Base-by-base conservation (phyloP, 2,888 invertebrate genomes). In the Megastigmus dorsalis region DNA sequence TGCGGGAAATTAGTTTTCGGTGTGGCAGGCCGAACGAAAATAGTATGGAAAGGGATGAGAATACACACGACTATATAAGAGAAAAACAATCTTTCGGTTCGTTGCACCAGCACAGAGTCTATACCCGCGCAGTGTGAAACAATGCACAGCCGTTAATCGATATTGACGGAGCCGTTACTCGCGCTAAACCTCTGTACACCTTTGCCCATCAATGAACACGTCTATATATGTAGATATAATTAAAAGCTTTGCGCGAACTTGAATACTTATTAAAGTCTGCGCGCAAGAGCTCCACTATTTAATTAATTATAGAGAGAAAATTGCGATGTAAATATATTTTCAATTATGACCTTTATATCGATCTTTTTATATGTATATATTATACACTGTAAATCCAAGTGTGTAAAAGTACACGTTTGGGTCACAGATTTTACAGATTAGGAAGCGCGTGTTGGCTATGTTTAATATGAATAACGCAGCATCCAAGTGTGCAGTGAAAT, bases 1-100 rank as follows among this genome's bases (percentile, higher is more conserved):
- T 3, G 38, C 38, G n/a, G 3, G 18, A 43, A 28, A 43, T 43
- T 28, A 26, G 9, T n/a, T 23, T 18, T 5, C 33, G 9, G 28
- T 43, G 41, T 26, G 15, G 23, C n/a, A 1, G 15, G 3, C 20
- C 15, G 10, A 5, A 15, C 38, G 1, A 52, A 67, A 45, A 33
- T 20, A 57, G n/a, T n/a, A 45, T 10, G 15, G 15, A 45, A 57
- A 67, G 15, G 36, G 33, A n/a, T n/a, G n/a, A n/a, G n/a, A n/a
- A n/a, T n/a, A n/a, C n/a, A n/a, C n/a, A n/a, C n/a, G n/a, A 13
- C 36, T 26, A 6, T 18, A 7, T 26, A 23, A 57, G 36, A 59
- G 48, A 36, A 59, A 45, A 59, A 38, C 50, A 63, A 70, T 70
- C 43, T 41, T 54, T 55, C 54, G 43, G 62, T 70, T 70, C 54